Percentiles rank a stretch among this genome's conserved stretches.
phyloP scores from a whole-genome alignment of 2,888 invertebrate species.

The Eristalis arbustorum region DNA sequence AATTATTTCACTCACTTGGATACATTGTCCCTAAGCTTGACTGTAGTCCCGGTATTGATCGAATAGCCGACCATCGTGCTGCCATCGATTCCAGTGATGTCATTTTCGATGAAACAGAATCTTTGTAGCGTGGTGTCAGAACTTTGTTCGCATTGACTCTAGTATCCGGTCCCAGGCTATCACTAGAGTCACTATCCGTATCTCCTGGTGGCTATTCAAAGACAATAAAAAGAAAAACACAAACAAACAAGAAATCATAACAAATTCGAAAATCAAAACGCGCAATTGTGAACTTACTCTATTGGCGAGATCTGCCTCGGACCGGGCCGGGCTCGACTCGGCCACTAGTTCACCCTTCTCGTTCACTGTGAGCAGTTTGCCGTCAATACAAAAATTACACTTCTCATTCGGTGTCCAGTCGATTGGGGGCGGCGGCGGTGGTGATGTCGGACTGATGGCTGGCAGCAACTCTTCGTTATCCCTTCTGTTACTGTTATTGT shows the following conservation, averaged over 20 bases:
- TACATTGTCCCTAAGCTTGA: slow-evolving; percentile 72
- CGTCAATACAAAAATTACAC: slow-evolving; percentile 91
- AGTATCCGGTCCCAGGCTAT: slow-evolving; percentile 81
- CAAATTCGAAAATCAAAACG: not conserved
- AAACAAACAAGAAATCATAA: no score
- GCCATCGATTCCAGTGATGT: slow-evolving; percentile 86
- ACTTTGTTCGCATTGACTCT: slow-evolving; percentile 74
- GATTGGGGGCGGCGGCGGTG: slow-evolving; percentile 80
- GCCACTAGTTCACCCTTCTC: slow-evolving; percentile 80
- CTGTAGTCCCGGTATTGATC: slow-evolving; percentile 80
- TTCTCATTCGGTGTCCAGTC: slow-evolving; percentile 92
- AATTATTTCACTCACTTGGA: slow-evolving; percentile 73
- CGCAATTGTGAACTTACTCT: slow-evolving; percentile 72
- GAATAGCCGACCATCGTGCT: slow-evolving; percentile 84
- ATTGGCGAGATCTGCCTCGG: slow-evolving; percentile 77
- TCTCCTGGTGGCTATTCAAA: slow-evolving; percentile 75
- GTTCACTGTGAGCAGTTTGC: slow-evolving; percentile 83
- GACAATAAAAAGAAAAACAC: not conserved
- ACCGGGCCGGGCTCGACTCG: slow-evolving; percentile 78
- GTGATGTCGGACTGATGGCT: slow-evolving; percentile 73
- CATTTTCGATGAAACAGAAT: slow-evolving; percentile 80
- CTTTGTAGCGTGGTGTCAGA: slow-evolving; percentile 75
- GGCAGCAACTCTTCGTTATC: slow-evolving; percentile 77
- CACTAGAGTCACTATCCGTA: slow-evolving; percentile 85
- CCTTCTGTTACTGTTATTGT: slow-evolving; percentile 79